A percentile compares a stretch with the other conserved stretches of the same genome.
These are phyloP conservation scores for Fratercula arctica DNA, from an alignment of 2,797 vertebrate genomes.

Conservation along the genomic window DNA sequence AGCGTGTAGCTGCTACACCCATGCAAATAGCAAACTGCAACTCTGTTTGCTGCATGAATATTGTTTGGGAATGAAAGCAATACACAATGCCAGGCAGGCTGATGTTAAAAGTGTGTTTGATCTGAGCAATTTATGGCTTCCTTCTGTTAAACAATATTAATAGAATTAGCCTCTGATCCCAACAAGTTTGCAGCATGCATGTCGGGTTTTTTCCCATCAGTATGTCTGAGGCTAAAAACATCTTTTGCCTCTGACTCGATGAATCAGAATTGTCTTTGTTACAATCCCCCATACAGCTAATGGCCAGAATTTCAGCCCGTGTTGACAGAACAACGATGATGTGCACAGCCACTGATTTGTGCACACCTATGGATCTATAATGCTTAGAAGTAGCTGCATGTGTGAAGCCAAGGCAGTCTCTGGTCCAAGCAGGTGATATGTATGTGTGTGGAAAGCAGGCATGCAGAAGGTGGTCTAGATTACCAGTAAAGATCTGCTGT, in stretches of 20 bases:
- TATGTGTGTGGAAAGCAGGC: not conserved
- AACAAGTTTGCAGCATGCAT: not conserved
- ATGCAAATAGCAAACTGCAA: constrained; percentile 28
- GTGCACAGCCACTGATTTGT: not conserved
- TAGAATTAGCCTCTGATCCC: constrained; percentile 28
- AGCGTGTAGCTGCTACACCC: constrained; percentile 27
- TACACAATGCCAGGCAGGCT: not conserved
- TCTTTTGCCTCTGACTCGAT: constrained; percentile 7
- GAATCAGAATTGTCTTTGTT: not conserved
- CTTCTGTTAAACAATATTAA: constrained; percentile 43
- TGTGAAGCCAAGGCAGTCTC: not conserved
- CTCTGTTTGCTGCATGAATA: not conserved
- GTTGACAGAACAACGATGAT: not conserved
- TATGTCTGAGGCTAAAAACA: not conserved
- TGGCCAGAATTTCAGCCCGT: not conserved
- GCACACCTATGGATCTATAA: not conserved
- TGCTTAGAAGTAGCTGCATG: not conserved
- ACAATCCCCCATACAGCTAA: not conserved
- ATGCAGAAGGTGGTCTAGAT: not conserved
- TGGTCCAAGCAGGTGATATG: not conserved
- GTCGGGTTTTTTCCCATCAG: not conserved
- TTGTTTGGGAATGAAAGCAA: constrained; percentile 38
- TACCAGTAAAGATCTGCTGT: not conserved
- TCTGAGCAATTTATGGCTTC: constrained; percentile 38
- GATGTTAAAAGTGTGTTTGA: constrained; percentile 17